phyloP scores from a whole-genome alignment of 2,888 invertebrate genomes.

The Spilosoma lubricipeda region DNA sequence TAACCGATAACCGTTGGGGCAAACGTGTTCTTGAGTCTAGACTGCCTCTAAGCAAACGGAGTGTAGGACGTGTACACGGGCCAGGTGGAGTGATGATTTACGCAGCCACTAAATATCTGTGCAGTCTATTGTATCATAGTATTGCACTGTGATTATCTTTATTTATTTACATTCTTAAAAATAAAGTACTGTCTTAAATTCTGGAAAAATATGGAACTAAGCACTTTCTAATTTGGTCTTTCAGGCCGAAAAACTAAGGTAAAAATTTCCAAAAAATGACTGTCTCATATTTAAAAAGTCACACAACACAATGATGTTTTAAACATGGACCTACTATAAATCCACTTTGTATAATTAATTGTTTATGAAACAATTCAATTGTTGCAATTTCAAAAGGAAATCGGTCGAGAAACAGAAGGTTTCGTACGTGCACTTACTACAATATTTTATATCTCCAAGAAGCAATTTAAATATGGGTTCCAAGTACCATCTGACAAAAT shows the following conservation, averaged over 20 bases:
- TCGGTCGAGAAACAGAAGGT: not conserved
- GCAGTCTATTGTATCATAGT: too few species aligned
- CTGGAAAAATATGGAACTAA: not conserved
- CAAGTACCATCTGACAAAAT: not conserved
- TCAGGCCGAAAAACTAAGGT: too few species aligned
- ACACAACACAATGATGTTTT: not conserved
- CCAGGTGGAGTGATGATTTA: too few species aligned
- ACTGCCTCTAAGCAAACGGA: too few species aligned
- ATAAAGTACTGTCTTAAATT: not conserved
- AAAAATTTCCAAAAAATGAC: not conserved
- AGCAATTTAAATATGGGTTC: slow-evolving; percentile 1
- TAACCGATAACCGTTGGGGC: too few species aligned
- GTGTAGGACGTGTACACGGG: too few species aligned
- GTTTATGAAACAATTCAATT: not conserved
- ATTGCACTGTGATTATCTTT: not conserved
- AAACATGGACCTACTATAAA: not conserved
- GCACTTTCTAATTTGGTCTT: not conserved
- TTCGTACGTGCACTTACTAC: slow-evolving; percentile 1
- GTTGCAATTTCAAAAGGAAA: not conserved
- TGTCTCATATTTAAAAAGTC: not conserved
- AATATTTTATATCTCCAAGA: not conserved
- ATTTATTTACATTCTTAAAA: not conserved
- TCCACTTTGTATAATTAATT: not conserved
- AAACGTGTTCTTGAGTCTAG: too few species aligned
- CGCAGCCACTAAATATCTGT: too few species aligned